Conservation (phyloP, 2,888 invertebrate genomes). For the Drosophila siamana region DNA sequence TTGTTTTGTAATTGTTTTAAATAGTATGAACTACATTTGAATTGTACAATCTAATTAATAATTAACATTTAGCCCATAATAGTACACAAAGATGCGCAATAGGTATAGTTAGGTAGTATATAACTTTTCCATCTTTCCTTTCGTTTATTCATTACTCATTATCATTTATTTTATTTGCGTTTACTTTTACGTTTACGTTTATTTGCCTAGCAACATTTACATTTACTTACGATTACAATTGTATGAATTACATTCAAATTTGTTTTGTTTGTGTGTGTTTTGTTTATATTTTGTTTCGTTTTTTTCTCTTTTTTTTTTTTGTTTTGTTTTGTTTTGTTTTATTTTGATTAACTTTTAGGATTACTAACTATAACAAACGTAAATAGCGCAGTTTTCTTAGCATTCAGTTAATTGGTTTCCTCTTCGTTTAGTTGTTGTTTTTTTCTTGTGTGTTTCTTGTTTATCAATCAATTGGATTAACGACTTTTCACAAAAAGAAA, state of each 20-base stretch:
- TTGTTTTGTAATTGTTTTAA: slow-evolving; percentile 59
- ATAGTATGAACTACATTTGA: slow-evolving; percentile 78
- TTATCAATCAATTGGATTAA: slow-evolving; percentile 29
- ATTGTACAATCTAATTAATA: slow-evolving; percentile 78
- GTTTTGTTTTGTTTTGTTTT: slow-evolving; percentile 5
- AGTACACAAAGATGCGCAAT: slow-evolving; percentile 71
- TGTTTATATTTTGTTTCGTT: slow-evolving; percentile 1
- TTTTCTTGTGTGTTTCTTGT: neutral
- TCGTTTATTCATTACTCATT: slow-evolving; percentile 13
- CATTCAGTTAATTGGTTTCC: slow-evolving; percentile 34
- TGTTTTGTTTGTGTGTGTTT: slow-evolving; percentile 32
- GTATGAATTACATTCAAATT: slow-evolving; percentile 76
- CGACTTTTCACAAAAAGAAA: slow-evolving; percentile 52
- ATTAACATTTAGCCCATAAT: slow-evolving; percentile 78
- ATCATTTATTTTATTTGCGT: slow-evolving; percentile 32
- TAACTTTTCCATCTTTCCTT: slow-evolving; percentile 27
- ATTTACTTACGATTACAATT: slow-evolving; percentile 60
- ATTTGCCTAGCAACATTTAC: slow-evolving; percentile 78
- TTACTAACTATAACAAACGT: slow-evolving; percentile 45
- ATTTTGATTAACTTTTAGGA: slow-evolving; percentile 48
- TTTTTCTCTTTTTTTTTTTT: neutral
- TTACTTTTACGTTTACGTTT: slow-evolving; percentile 41
- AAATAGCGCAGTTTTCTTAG: slow-evolving; percentile 51
- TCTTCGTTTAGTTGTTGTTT: slow-evolving; percentile 1
- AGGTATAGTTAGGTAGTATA: slow-evolving; percentile 34